Evolutionary conservation across 2,888 invertebrate genomes (phyloP), one percentile per base, ranked within the genome.

Genomic region (Acronicta alni): DNA sequence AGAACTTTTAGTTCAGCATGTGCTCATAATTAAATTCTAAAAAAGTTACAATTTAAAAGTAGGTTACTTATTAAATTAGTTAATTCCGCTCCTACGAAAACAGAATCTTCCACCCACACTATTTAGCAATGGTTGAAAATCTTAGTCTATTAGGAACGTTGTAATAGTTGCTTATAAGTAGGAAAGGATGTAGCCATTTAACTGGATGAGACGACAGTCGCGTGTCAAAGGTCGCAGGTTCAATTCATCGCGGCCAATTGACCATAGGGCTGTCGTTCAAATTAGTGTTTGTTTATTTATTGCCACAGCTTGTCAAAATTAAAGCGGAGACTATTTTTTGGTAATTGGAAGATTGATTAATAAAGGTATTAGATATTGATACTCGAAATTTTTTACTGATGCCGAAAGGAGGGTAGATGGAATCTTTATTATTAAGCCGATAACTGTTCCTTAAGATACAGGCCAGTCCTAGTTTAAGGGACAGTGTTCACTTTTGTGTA

Each of bases 171-270:
- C 20, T 54, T 60, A 56, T 77, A 77, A 77, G 72, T 76, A 79
- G 74, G 76, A 81, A 75, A 88, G 90, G 89, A 90, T 87, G 81
- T 77, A 75, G 65, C 72, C 82, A 84, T 87, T 89, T 88, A 89
- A 72, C 74, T 76, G 73, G 65, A 75, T 75, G 78, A 77, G 75
- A 77, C 67, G 73, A 61, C 68, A 68, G 66, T 72, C 66, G 64
- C 67, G 82, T 80, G 86, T 83, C 87, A 87, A 75, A 88, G 88
- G 88, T 83, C 85, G 75, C 69, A 71, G 72, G 72, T 74, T 72
- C 70, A 68, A 60, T 75, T 70, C 70, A 70, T 75, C 72, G 64
- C 44, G 59, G 69, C 49, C 77, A 77, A 77, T 77, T 77, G 66
- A 57, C 53, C 46, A 59, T 49, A 58, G 54, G 57, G 62, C 51